These are phyloP conservation scores for Heliconius hortense DNA, from an alignment of 2,888 invertebrate genomes.

Conservation along the genomic window DNA sequence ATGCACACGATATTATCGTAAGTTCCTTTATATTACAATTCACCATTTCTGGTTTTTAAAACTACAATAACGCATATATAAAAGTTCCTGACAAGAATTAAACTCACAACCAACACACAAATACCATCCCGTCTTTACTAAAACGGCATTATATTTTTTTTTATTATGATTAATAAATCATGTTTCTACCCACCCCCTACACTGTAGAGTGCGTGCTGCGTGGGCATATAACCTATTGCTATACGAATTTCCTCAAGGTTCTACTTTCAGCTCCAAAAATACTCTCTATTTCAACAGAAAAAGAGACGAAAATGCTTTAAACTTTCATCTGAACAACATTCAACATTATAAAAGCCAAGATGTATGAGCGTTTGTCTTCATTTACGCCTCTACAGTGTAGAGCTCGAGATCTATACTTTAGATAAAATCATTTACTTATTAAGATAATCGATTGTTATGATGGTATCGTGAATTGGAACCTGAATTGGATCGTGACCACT, in stretches of 20 bases:
- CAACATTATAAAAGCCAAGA: slow-evolving; percentile 43
- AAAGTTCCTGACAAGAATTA: neutral
- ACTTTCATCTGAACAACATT: neutral
- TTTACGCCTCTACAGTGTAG: slow-evolving; percentile 36
- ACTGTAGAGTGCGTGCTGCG: slow-evolving; percentile 25
- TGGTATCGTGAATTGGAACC: neutral
- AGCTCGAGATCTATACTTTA: slow-evolving; percentile 1
- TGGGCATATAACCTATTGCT: slow-evolving; percentile 32
- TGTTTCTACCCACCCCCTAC: slow-evolving; percentile 23
- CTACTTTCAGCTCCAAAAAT: slow-evolving; percentile 16
- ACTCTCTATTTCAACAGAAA: slow-evolving; percentile 3
- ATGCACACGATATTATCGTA: too few species aligned
- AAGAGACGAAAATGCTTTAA: slow-evolving; percentile 23
- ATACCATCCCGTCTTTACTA: neutral
- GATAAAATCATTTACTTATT: neutral
- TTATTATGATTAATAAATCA: neutral
- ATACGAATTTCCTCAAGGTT: slow-evolving; percentile 27
- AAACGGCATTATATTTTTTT: neutral
- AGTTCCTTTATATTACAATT: too few species aligned
- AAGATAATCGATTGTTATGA: slow-evolving; percentile 14
- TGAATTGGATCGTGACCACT: neutral
- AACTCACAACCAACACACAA: neutral
- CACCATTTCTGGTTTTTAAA: too few species aligned
- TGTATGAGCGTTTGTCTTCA: slow-evolving; percentile 44
- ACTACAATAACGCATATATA: too few species aligned